phyloP scores from a whole-genome alignment of 1,140 invertebrate species.

The Conopomorpha cramerella region DNA sequence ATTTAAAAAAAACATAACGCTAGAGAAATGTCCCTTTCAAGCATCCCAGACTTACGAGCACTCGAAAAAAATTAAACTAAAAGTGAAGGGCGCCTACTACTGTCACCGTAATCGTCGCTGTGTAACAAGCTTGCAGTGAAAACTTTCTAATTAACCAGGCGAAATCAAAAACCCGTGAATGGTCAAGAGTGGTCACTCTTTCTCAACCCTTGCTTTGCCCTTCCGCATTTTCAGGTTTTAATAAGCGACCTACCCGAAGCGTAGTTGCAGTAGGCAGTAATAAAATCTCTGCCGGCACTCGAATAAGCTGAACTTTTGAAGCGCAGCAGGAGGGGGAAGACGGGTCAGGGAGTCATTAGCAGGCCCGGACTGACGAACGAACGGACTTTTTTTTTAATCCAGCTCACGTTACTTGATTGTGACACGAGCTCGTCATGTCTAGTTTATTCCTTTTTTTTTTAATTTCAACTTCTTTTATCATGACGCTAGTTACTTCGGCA shows the following conservation, averaged over 20 bases:
- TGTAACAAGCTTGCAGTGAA: too few species aligned
- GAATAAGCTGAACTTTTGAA: conserved; percentile 60
- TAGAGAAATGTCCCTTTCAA: too few species aligned
- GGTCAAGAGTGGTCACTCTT: background rate
- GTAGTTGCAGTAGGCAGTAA: conserved; percentile 49
- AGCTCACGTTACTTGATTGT: background rate
- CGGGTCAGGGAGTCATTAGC: conserved; percentile 25
- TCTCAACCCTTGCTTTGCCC: background rate
- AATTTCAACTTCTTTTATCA: too few species aligned
- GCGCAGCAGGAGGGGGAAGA: conserved; percentile 14
- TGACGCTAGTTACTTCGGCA: too few species aligned
- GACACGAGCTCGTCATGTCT: too few species aligned
- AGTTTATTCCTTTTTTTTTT: too few species aligned
- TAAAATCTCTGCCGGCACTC: conserved; percentile 57
- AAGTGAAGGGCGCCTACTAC: too few species aligned
- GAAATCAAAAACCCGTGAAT: background rate
- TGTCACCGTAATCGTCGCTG: too few species aligned
- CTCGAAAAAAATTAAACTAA: too few species aligned
- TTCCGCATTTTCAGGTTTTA: background rate
- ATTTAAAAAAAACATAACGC: too few species aligned
- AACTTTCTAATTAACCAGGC: too few species aligned
- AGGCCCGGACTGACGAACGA: conserved; percentile 24
- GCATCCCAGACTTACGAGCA: too few species aligned
- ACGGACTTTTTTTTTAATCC: background rate
- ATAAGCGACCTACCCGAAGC: conserved; percentile 10